A percentile compares a stretch with the other conserved stretches of the same genome.
These are phyloP conservation scores for Propithecus coquereli DNA, from an alignment of 2,113 vertebrate species.

Conservation along the genomic window DNA sequence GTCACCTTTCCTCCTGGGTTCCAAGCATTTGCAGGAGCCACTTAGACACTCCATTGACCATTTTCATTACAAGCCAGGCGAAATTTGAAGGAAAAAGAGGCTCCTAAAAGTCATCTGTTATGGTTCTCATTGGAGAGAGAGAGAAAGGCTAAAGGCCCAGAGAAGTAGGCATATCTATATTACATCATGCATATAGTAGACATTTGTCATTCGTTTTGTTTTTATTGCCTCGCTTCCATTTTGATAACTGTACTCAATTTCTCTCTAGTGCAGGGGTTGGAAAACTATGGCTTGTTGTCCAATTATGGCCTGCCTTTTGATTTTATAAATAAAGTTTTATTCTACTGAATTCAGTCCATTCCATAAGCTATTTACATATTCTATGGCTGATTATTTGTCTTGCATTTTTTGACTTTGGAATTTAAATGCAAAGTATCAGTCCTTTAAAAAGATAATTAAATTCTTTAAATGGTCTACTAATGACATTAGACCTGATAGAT, in stretches of 20 bases:
- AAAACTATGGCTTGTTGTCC: not conserved
- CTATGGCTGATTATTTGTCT: not conserved
- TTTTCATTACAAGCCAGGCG: not conserved
- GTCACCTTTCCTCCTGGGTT: not conserved
- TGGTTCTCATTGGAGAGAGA: not conserved
- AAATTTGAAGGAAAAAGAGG: not conserved
- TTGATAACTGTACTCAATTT: not conserved
- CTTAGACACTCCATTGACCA: not conserved
- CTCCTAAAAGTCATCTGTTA: not conserved
- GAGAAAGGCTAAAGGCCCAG: not conserved
- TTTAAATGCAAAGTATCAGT: not conserved
- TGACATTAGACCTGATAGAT: not conserved
- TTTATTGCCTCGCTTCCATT: not conserved
- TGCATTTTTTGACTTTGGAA: not conserved
- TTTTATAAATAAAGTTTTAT: not conserved
- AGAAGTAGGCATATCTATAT: not conserved
- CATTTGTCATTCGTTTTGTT: not conserved
- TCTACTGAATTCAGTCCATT: not conserved
- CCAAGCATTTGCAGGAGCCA: not conserved
- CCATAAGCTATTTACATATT: not conserved
- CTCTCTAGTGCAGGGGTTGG: not conserved
- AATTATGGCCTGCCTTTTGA: not conserved
- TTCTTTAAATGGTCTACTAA: not conserved
- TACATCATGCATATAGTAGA: not conserved
- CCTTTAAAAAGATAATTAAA: not conserved